Evolutionary conservation across 2,797 vertebrate species (phyloP), one percentile per base, ranked within the genome.

Genomic region (Poecilia velifera): DNA sequence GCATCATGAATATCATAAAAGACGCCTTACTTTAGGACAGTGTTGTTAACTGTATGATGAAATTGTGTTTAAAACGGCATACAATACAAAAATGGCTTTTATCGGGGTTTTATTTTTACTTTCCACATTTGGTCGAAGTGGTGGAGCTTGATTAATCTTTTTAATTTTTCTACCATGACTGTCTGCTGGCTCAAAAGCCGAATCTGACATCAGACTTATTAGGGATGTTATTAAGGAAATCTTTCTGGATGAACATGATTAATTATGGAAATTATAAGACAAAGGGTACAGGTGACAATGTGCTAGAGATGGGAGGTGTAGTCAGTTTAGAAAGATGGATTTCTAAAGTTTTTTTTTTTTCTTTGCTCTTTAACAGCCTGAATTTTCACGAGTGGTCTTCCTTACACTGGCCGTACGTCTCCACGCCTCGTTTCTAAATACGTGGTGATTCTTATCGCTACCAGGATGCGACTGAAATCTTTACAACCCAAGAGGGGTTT

Each of bases 131-230:
- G 78, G 84, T 77, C 79, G 59, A 83, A 77, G 83, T 79, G 31
- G 55, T 78, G 57, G 71, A 76, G 64, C 89, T 90, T 89, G 82
- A 93, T 91, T 91, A 90, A 93, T 91, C 86, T 84, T 64, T 86
- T 90, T 87, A 83, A 89, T 87, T 92, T 85, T 90, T 91, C 86
- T 77, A 66, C 90, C 81, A 76, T 72, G 45, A 88, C 87, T 86
- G 71, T 90, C 88, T 82, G 75, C 74, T 73, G 73, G 66, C 78
- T 86, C 80, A 81, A 76, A 87, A 90, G 77, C 73, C 78, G 77
- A 82, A 87, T 90, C 73, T 88, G 90, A 93, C 87, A 90, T 78
- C 78, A 80, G 79, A 84, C 82, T 84, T 90, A 88, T 92, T 89
- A 91, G 88, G 84, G 86, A 75, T 83, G 82, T 78, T 83, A 90